These are phyloP conservation scores for Cichlasoma orientale DNA, from an alignment of 2,797 vertebrate species.

Conservation along the genomic window DNA sequence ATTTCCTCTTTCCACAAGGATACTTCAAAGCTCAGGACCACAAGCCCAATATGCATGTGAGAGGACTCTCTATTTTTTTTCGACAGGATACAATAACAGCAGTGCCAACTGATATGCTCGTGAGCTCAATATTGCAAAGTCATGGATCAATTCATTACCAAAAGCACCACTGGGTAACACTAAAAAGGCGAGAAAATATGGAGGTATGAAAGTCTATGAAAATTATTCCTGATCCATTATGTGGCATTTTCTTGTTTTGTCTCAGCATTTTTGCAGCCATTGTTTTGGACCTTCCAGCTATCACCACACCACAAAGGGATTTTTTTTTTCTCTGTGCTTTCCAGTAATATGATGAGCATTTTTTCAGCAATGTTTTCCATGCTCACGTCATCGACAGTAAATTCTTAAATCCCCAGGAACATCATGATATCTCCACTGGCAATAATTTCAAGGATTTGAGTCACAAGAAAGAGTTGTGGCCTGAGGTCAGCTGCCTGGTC, in stretches of 20 bases:
- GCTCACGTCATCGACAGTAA: conserved; percentile 8
- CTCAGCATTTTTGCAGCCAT: conserved; percentile 1
- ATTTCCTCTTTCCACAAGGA: not conserved
- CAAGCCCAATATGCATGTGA: conserved; percentile 14
- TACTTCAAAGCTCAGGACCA: conserved; percentile 21
- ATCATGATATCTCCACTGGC: conserved; percentile 4
- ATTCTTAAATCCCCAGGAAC: conserved; percentile 15
- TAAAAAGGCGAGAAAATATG: conserved; percentile 4
- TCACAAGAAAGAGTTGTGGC: not conserved
- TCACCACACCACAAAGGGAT: not conserved
- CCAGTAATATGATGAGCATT: conserved; percentile 13
- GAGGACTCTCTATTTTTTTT: conserved; percentile 18
- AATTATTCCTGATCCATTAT: not conserved
- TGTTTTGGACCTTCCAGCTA: conserved; percentile 9
- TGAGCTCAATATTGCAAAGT: conserved; percentile 22
- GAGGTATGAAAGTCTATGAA: not conserved
- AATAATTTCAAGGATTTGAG: not conserved
- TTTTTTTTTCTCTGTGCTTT: not conserved
- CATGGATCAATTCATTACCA: conserved; percentile 25
- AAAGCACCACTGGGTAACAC: conserved; percentile 9
- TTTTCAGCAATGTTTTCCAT: conserved; percentile 11
- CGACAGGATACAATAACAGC: conserved; percentile 12
- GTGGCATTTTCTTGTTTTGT: conserved; percentile 8
- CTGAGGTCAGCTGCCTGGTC: not conserved
- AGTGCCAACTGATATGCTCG: conserved; percentile 33